These are phyloP conservation scores for Motacilla tschutschensis DNA, from an alignment of 2,113 vertebrate genomes.

Conservation along the genomic window DNA sequence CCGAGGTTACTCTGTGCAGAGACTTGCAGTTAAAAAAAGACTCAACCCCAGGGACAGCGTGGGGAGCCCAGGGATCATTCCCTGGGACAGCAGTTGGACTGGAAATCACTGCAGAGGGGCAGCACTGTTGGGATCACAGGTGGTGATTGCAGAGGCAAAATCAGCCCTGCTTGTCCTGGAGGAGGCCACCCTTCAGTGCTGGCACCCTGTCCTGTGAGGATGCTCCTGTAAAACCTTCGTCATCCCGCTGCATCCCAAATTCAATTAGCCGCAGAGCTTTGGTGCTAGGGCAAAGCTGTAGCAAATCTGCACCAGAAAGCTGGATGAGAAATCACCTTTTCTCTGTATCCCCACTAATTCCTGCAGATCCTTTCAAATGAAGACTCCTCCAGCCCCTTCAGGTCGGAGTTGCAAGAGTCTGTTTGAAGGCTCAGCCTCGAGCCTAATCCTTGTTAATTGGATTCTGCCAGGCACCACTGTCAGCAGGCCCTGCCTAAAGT, in stretches of 20 bases:
- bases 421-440: conserved; percentile 3
- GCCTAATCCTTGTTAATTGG: conserved; percentile 29
- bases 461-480: background rate
- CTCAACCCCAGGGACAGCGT: background rate
- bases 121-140: background rate
- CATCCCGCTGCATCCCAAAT: background rate
- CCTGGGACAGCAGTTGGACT: background rate
- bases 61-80: background rate
- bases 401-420: background rate
- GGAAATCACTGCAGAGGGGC: background rate
- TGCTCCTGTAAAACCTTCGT: background rate
- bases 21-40: background rate
- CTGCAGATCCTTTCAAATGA: conserved; percentile 28
- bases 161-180: background rate
- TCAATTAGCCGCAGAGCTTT: conserved; percentile 10
- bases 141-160: background rate
- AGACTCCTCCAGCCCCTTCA: conserved; percentile 18
- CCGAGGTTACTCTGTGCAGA: background rate
- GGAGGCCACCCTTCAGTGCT: background rate
- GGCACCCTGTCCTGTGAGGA: fast-evolving
- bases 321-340: conserved; percentile 46
- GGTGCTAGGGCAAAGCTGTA: background rate
- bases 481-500: background rate
- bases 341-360: conserved; percentile 21
- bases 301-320: conserved; percentile 7